Evolutionary conservation across 2,888 invertebrate genomes (phyloP), one percentile per base, ranked within the genome.

Genomic region (Ophion ventricosus): DNA sequence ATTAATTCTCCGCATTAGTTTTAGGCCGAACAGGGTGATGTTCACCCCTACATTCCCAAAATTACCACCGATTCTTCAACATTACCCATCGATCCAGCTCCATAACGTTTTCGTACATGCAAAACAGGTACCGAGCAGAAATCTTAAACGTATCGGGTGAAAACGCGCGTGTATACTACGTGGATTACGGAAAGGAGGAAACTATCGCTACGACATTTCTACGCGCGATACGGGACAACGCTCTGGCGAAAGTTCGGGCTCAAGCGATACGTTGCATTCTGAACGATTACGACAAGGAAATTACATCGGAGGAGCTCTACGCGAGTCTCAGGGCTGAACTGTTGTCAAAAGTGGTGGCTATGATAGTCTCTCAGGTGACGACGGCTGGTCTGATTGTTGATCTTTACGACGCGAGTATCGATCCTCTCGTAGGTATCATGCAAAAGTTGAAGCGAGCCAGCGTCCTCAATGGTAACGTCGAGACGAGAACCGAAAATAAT

Each of bases 111-210:
- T 35, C 35, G 35, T 35, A 8, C 35, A 4, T 35, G 35, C 35
- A 35, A 25, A 63, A 4, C 26, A 93, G 93, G 93, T 99, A 99
- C 93, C 95, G 99, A 87, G 99, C 98, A 0, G 95, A 96, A 91
- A 95, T 99, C 10, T 94, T 96, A 85, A 95, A 95, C 59, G 94
- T 94, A 49, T 94, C 94, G 1, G 94, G 94, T 5, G 93, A 93
- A 54, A 95, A 95, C 84, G 95, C 96, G 0, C 94, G 95, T 78
- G 97, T 99, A 0, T 94, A 96, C 2, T 99, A 98, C 94, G 96
- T 99, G 20, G 99, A 99, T 94, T 99, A 97, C 94, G 99, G 99
- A 7, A 99, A 99, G 93, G 96, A 97, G 90, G 98, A 98, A 91
- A 95, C 95, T n/a, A 95, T 98, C 1, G 93, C 94, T 8, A 92